These are phyloP conservation scores for Plestiodon gilberti DNA, from an alignment of 2,113 vertebrate species.

Conservation along the genomic window DNA sequence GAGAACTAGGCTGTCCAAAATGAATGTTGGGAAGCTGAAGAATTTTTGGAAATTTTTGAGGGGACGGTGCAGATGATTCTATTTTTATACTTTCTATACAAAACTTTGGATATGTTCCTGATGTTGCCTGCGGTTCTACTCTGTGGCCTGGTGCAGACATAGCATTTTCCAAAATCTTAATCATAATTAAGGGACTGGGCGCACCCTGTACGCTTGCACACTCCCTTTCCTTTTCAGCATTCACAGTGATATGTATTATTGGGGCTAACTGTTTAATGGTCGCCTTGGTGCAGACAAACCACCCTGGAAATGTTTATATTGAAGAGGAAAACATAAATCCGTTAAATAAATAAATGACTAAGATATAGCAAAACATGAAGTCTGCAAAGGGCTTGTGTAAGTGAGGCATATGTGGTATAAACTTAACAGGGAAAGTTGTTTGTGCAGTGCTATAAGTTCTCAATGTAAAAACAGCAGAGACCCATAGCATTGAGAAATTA, in stretches of 20 bases:
- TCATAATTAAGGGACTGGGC: neutral
- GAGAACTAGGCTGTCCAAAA: neutral
- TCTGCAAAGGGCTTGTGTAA: neutral
- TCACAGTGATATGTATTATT: no score
- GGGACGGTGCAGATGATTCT: neutral
- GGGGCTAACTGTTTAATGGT: neutral
- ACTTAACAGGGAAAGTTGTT: conserved; percentile 32
- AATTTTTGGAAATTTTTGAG: neutral
- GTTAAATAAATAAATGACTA: no score
- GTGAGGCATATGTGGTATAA: neutral
- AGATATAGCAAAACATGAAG: neutral
- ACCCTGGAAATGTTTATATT: no score
- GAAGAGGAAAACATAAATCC: no score
- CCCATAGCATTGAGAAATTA: neutral
- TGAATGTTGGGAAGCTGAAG: neutral
- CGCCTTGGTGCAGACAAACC: neutral
- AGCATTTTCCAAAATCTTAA: neutral
- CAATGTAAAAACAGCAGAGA: neutral
- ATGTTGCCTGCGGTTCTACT: neutral
- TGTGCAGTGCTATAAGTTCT: neutral
- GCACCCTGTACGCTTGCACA: no score
- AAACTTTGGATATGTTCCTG: neutral
- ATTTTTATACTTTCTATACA: neutral
- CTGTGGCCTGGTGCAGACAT: neutral
- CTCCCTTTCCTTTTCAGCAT: no score